Percentiles rank a stretch among this genome's conserved stretches.
Evolutionary conservation across 2,113 vertebrate species (phyloP).

Genomic region (Oophaga pumilio): DNA sequence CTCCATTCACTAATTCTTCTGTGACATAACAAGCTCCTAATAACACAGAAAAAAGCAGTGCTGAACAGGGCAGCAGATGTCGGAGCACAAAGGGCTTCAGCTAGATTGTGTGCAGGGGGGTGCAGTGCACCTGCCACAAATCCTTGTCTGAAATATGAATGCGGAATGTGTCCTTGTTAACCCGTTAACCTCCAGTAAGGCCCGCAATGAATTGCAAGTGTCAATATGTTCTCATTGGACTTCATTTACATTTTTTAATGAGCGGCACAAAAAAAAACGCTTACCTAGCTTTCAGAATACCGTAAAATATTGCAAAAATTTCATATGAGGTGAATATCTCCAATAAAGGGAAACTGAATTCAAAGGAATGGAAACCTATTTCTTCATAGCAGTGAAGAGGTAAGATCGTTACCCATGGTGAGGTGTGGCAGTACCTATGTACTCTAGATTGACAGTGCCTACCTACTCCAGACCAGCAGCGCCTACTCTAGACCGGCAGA

Average conservation of each 20-base stretch:
- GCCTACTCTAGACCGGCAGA: neutral
- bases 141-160: slow-evolving; percentile 51
- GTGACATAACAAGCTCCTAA: slow-evolving; percentile 54
- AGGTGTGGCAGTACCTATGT: neutral
- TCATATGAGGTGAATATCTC: too few species aligned
- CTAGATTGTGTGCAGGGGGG: slow-evolving; percentile 51
- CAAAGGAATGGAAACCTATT: neutral
- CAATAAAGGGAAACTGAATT: neutral
- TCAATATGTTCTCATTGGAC: neutral
- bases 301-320: neutral
- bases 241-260: slow-evolving; percentile 10
- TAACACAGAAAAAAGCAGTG: slow-evolving; percentile 43
- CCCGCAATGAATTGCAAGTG: slow-evolving; percentile 7
- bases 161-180: slow-evolving; percentile 53
- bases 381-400: neutral
- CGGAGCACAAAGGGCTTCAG: slow-evolving; percentile 55
- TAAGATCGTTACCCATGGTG: neutral
- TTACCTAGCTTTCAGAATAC: neutral
- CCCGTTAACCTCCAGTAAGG: slow-evolving; percentile 28
- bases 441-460: neutral
- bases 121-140: slow-evolving; percentile 56
- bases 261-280: neutral
- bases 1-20: slow-evolving; percentile 26
- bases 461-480: neutral
- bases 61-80: slow-evolving; percentile 57